Conservation (phyloP, 53 echinoderm and acorn worm species). For the Zoroaster sp. region DNA sequence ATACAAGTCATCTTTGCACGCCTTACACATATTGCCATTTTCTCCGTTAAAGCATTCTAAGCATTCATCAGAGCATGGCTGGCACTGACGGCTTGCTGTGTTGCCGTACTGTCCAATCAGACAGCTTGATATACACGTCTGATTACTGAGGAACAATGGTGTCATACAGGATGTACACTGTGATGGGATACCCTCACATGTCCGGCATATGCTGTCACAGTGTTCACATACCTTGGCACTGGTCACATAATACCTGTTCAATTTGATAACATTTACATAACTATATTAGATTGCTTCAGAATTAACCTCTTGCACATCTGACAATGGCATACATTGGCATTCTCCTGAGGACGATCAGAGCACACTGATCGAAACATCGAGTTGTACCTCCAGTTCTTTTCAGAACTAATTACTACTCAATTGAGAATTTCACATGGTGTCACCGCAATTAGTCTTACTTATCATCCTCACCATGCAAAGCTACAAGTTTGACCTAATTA, state of each 20-base stretch:
- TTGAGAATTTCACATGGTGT: too few species aligned
- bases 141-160: slow-evolving; percentile 65
- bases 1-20: slow-evolving; percentile 64
- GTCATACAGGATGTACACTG: slow-evolving; percentile 64
- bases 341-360: too few species aligned
- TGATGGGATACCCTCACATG: slow-evolving; percentile 57
- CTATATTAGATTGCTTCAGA: too few species aligned
- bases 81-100: slow-evolving; percentile 46
- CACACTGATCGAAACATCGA: too few species aligned
- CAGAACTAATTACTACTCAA: too few species aligned
- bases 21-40: slow-evolving; percentile 61
- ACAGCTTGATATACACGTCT: slow-evolving; percentile 57
- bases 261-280: too few species aligned
- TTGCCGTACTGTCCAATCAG: slow-evolving; percentile 79
- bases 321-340: too few species aligned
- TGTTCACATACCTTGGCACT: slow-evolving; percentile 50
- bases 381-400: too few species aligned
- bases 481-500: too few species aligned
- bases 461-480: too few species aligned
- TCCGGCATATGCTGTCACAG: slow-evolving; percentile 67
- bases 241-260: slow-evolving; percentile 70
- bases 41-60: slow-evolving; percentile 80
- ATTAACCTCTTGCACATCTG: too few species aligned
- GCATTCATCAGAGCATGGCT: slow-evolving; percentile 70
- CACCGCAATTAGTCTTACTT: too few species aligned